Percentiles rank a stretch among this genome's conserved stretches.
These are phyloP conservation scores for Lasaia peninsularis DNA, from an alignment of 1,140 invertebrate species.

Conservation along the genomic window DNA sequence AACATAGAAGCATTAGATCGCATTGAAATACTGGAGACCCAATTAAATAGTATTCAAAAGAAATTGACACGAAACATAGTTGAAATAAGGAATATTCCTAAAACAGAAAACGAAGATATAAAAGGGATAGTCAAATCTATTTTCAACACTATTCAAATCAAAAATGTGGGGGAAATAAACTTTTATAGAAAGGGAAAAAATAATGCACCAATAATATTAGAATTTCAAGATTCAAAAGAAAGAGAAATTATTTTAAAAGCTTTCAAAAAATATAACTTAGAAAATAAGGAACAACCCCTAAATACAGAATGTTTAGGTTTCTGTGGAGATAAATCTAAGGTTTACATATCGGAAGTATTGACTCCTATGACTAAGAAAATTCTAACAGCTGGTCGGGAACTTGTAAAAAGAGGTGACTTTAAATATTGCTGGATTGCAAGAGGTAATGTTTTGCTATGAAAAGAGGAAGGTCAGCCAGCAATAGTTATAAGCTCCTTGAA, in stretches of 20 bases:
- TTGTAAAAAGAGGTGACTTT: neutral
- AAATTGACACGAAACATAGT: neutral
- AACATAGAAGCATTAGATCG: neutral
- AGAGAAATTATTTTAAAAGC: neutral
- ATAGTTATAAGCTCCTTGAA: neutral
- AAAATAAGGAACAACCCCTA: neutral
- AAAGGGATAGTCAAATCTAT: neutral
- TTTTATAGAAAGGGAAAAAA: neutral
- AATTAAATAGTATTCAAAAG: neutral
- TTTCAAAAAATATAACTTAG: neutral
- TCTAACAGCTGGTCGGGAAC: neutral
- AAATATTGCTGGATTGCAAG: neutral
- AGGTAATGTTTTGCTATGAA: neutral
- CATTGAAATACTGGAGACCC: neutral
- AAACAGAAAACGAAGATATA: neutral
- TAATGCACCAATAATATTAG: neutral
- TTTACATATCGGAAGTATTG: neutral
- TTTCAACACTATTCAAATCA: neutral
- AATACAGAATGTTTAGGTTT: neutral
- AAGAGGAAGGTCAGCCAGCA: neutral
- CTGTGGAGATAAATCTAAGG: neutral
- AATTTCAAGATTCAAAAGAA: neutral
- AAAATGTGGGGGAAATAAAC: neutral
- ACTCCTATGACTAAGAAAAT: neutral
- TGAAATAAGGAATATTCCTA: constrained; percentile 1